Base-by-base conservation (phyloP, 2,113 vertebrate species). In the Phalacrocorax pelagicus region DNA sequence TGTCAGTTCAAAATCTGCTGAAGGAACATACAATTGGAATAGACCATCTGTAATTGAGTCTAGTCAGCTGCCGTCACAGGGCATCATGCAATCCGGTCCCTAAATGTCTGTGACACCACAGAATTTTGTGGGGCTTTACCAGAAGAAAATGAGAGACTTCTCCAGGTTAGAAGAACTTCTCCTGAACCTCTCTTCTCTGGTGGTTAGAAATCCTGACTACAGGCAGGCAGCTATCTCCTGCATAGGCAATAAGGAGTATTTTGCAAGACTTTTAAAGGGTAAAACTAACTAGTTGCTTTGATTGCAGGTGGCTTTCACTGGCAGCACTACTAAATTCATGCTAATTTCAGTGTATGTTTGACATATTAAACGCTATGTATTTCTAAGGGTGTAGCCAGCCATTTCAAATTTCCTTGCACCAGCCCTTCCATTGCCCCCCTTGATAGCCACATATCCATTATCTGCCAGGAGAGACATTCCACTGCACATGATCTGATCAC, bases 41-140 rank as follows among this genome's bases (percentile, higher is more conserved):
- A 40, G 19, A 12, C 58, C 0, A 0, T 63, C 79, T 71, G 14
- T 79, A 44, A 54, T 0, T 30, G 62, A 72, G 44, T 40, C 29
- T 36, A n/a, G 71, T 65, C 72, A 82, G 62, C 79, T 81, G 55
- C 54, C 29, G 5, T 38, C 62, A 20, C 47, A 26, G 32, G 15
- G 66, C 15, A 52, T 34, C 44, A 10, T 15, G 9, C 8, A 40
- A 62, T 49, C 65, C 57, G 32, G 21, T 38, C 87, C 84, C 51
- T n/a, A 42, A 52, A 44, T 15, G 17, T 29, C 30, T n/a, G 27
- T 22, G 52, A n/a, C 52, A 42, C 34, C 24, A 15, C 2, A 9
- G 69, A 40, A 15, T 61, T 67, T 40, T 52, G 47, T 58, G 55
- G 19, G 7, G 0, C 5, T 8, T 61, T 18, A 16, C n/a, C 36